phyloP scores from a whole-genome alignment of 2,888 invertebrate species.

The Acrobasis suavella region DNA sequence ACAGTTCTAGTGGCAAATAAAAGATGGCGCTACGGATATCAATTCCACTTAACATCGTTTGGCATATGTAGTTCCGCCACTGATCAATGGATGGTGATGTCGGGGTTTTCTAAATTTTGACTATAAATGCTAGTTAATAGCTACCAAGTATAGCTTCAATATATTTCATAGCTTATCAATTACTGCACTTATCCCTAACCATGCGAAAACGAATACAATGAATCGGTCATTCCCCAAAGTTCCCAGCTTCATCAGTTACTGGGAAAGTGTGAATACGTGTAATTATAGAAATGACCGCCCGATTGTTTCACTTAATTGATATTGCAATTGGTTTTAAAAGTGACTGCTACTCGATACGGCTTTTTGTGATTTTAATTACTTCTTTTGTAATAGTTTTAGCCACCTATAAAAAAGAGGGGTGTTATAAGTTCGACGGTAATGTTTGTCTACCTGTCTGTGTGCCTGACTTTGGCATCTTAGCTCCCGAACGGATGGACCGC shows the following conservation, averaged over 20 bases:
- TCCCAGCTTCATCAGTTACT: conserved; percentile 43
- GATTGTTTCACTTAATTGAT: conserved; percentile 6
- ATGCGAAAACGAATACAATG: conserved; percentile 42
- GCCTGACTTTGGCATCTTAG: too few species aligned
- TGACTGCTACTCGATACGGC: background rate
- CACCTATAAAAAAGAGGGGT: too few species aligned
- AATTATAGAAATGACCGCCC: conserved; percentile 36
- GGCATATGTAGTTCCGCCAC: too few species aligned
- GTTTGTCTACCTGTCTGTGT: too few species aligned
- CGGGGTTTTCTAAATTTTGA: too few species aligned
- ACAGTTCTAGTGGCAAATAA: too few species aligned
- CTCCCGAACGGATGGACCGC: too few species aligned
- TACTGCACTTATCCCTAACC: conserved; percentile 20
- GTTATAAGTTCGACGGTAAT: too few species aligned
- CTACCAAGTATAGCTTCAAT: background rate
- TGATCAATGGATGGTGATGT: too few species aligned
- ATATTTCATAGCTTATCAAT: conserved; percentile 11
- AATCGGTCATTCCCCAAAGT: conserved; percentile 43
- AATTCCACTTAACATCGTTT: too few species aligned
- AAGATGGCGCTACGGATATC: too few species aligned
- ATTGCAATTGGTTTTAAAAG: conserved; percentile 3
- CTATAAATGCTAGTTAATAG: too few species aligned
- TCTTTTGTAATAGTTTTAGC: background rate
- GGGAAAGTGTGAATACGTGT: conserved; percentile 47
- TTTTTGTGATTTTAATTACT: background rate